A percentile compares a stretch with the other conserved stretches of the same genome.
These are phyloP conservation scores for Ridgeia piscesae DNA, from an alignment of 1,140 invertebrate genomes.

Conservation along the genomic window DNA sequence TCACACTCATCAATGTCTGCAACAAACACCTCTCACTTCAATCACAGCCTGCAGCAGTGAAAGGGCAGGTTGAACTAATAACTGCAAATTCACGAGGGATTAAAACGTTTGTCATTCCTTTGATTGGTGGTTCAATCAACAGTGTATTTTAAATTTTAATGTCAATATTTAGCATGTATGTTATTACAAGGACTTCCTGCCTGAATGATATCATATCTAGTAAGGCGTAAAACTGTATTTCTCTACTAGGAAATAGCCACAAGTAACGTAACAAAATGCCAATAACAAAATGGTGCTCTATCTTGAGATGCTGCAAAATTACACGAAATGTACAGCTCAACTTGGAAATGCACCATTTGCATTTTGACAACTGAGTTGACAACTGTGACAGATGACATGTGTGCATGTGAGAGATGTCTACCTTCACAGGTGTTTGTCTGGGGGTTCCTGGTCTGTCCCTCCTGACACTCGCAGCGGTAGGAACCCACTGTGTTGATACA, in stretches of 20 bases:
- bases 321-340: background rate
- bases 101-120: background rate
- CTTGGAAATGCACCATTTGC: background rate
- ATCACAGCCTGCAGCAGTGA: background rate
- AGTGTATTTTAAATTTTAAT: background rate
- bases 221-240: background rate
- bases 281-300: background rate
- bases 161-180: background rate
- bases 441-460: constrained; percentile 67
- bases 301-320: background rate
- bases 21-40: too few species aligned
- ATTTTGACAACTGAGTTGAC: background rate
- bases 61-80: background rate
- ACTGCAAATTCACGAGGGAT: background rate
- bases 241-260: background rate
- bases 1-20: constrained; percentile 53
- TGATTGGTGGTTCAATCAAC: background rate
- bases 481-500: constrained; percentile 56
- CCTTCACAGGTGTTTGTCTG: constrained; percentile 73
- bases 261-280: background rate
- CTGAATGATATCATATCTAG: too few species aligned
- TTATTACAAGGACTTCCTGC: too few species aligned
- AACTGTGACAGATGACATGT: background rate
- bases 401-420: constrained; percentile 31
- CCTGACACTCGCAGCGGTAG: constrained; percentile 47